Evolutionary conservation across 2,113 vertebrate genomes (phyloP).

Genomic region (Scytalopus superciliaris): DNA sequence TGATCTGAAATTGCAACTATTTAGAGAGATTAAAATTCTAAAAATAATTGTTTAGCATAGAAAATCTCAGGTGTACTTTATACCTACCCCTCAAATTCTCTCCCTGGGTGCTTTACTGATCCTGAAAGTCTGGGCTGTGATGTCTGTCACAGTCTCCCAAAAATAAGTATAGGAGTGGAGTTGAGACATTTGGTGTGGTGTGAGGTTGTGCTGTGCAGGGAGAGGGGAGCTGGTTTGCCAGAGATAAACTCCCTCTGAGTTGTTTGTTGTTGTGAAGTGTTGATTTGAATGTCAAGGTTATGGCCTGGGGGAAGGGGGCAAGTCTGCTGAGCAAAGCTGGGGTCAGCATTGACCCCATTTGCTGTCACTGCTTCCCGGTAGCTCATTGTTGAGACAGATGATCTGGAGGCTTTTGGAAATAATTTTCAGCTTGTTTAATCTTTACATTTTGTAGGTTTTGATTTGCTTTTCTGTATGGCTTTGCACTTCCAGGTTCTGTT

Average conservation of each 20-base stretch:
- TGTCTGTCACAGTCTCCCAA: neutral
- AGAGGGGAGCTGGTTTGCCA: neutral
- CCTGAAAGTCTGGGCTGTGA: neutral
- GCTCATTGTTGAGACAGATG: neutral
- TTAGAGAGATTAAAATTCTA: neutral
- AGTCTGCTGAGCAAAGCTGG: neutral
- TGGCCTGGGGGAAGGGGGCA: neutral
- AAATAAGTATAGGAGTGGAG: neutral
- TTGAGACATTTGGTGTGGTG: fast-evolving
- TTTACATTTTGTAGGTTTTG: neutral
- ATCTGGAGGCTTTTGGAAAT: neutral
- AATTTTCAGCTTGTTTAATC: neutral
- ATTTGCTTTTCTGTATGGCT: neutral
- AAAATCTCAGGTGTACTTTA: neutral
- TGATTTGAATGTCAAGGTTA: neutral
- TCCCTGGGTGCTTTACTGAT: neutral
- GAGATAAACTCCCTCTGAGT: neutral
- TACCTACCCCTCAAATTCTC: neutral
- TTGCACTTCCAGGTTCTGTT: neutral
- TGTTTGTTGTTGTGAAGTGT: neutral
- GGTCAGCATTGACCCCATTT: neutral
- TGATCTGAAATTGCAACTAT: neutral
- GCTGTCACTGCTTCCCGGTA: fast-evolving
- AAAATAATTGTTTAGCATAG: neutral
- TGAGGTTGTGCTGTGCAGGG: neutral